Evolutionary conservation across 2,888 invertebrate genomes (phyloP).

Genomic region (Drosophila eohydei): DNA sequence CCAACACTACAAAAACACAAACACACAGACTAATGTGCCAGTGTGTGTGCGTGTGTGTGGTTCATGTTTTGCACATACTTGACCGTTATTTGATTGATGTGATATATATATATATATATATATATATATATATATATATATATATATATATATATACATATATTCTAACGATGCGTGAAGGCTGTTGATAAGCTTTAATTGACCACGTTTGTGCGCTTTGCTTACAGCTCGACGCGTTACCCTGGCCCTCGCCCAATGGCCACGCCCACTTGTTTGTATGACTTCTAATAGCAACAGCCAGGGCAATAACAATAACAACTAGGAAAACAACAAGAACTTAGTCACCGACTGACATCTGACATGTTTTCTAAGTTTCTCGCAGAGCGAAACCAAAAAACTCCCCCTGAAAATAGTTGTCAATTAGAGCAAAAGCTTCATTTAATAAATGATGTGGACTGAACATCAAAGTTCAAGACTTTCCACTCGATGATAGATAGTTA

Average conservation of each 20-base stretch:
- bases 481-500: slow-evolving; percentile 27
- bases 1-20: background rate
- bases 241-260: background rate
- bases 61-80: slow-evolving; percentile 19
- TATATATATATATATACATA: background rate
- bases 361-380: slow-evolving; percentile 39
- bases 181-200: slow-evolving; percentile 64
- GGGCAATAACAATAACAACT: slow-evolving; percentile 23
- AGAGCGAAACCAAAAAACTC: slow-evolving; percentile 14
- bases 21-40: background rate
- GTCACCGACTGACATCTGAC: slow-evolving; percentile 59
- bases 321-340: slow-evolving; percentile 17
- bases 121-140: too few species aligned
- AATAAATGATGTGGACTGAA: slow-evolving; percentile 62
- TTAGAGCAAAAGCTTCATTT: slow-evolving; percentile 53
- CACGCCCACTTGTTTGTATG: slow-evolving; percentile 17
- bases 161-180: slow-evolving; percentile 40
- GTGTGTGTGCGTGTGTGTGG: background rate
- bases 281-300: slow-evolving; percentile 14
- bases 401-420: slow-evolving; percentile 48
- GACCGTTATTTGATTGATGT: slow-evolving; percentile 44
- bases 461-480: slow-evolving; percentile 52
- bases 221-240: slow-evolving; percentile 49
- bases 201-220: slow-evolving; percentile 62
- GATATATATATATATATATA: slow-evolving; percentile 4